Evolutionary conservation across 2,113 vertebrate genomes (phyloP), one percentile per base, ranked within the genome.

Genomic region (Ochotona curzoniae): DNA sequence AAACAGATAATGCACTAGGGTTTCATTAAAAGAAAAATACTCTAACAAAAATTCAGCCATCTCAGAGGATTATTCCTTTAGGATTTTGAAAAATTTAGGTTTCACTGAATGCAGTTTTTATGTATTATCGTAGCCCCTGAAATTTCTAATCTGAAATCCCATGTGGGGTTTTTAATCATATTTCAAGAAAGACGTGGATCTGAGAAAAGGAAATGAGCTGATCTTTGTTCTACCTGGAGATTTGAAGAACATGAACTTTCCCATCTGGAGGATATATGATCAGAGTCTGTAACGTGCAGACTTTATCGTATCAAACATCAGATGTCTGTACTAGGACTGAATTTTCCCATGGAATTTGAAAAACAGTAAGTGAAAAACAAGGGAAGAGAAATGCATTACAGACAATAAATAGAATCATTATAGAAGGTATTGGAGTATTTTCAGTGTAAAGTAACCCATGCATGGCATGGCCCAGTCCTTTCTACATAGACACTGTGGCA

Each of bases 81-180:
- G 63, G 87, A 87, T 26, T 83, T 71, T 54, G 60, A 63, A 74
- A 89, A 61, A 30, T 57, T 78, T 74, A 86, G 60, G 28, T 79
- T 90, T 96, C 25, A 61, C 10, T 30, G 38, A 47, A 8, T 30
- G 61, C 8, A 44, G n/a, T 82, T 94, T 94, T 83, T 89, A 57
- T 15, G 54, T 81, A 83, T 83, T 87, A 25, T 94, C 28, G 30
- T 70, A 90, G 81, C 83, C 51, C 30, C 3, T 89, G 79, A 76
- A 61, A 80, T 94, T 89, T 95, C 69, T 88, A 90, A 76, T 73
- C 38, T 87, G 64, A 91, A 85, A 70, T 96, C 81, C 11, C 87
- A 82, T 5, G 30, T 71, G 80, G 25, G 35, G 10, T 44, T 95
- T 94, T 83, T 70, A 87, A 3, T 90, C 60, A 6, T 82, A 57